Evolutionary conservation across 2,888 invertebrate genomes (phyloP).

Genomic region (Metallyticus violacea): DNA sequence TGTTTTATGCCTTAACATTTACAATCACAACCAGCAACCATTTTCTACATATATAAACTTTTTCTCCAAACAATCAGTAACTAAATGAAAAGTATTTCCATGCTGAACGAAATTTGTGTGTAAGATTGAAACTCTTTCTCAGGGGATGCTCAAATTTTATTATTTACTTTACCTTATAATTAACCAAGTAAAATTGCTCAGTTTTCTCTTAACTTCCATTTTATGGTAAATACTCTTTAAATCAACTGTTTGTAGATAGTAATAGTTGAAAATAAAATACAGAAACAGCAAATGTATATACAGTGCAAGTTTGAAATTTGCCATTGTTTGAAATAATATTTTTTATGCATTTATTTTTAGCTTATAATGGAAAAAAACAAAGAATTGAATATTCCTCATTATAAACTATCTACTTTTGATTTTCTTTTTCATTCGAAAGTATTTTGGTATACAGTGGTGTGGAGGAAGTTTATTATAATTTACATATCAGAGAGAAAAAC

Average conservation of each 20-base stretch:
- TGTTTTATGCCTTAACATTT: not conserved
- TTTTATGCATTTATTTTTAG: not conserved
- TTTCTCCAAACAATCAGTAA: not conserved
- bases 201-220: not conserved
- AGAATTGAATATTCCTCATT: no score
- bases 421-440: not conserved
- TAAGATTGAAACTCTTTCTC: not conserved
- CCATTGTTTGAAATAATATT: not conserved
- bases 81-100: no score
- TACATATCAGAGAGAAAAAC: no score
- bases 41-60: not conserved
- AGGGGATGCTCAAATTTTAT: not conserved
- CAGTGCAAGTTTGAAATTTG: not conserved
- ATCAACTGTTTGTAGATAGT: not conserved
- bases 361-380: not conserved
- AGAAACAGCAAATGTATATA: not conserved
- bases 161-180: not conserved
- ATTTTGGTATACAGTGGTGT: not conserved
- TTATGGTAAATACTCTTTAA: not conserved
- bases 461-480: not conserved
- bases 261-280: not conserved
- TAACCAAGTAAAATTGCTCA: not conserved
- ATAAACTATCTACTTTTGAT: not conserved
- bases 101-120: not conserved
- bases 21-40: slow-evolving; percentile 10